phyloP scores from a whole-genome alignment of 2,797 vertebrate genomes.

The Borostomias antarcticus region DNA sequence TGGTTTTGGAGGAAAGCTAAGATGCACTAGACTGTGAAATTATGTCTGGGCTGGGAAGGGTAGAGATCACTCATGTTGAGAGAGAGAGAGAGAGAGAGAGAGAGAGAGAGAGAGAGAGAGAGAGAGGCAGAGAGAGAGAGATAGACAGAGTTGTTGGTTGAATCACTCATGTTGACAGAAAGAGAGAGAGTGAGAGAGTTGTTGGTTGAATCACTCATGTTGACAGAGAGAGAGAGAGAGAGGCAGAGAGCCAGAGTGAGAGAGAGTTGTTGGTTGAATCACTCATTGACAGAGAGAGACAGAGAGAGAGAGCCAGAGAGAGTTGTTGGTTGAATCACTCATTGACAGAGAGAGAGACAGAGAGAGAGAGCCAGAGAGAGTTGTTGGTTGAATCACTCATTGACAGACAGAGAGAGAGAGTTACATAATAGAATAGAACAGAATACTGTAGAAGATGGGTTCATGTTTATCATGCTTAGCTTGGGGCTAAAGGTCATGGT shows the following conservation, averaged over 20 bases:
- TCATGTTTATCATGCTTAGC: too few species aligned
- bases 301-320: neutral
- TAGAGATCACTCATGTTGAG: neutral
- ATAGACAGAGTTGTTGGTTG: too few species aligned
- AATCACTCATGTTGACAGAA: neutral
- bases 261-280: neutral
- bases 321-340: neutral
- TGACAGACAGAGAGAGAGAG: neutral
- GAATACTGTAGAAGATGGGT: too few species aligned
- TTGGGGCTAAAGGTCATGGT: too few species aligned
- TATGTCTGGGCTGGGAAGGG: neutral
- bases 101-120: neutral
- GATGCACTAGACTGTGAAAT: slow-evolving; percentile 5
- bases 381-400: neutral
- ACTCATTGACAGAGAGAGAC: neutral
- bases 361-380: neutral
- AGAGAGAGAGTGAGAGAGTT: neutral
- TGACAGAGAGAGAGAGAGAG: neutral
- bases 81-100: neutral
- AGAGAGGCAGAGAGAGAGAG: neutral
- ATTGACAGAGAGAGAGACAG: neutral
- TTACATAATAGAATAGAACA: too few species aligned
- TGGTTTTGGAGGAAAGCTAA: neutral
- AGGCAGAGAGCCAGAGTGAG: too few species aligned
- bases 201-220: too few species aligned